These are phyloP conservation scores for Drosophila neonasuta DNA, from an alignment of 2,888 invertebrate genomes.

Conservation along the genomic window DNA sequence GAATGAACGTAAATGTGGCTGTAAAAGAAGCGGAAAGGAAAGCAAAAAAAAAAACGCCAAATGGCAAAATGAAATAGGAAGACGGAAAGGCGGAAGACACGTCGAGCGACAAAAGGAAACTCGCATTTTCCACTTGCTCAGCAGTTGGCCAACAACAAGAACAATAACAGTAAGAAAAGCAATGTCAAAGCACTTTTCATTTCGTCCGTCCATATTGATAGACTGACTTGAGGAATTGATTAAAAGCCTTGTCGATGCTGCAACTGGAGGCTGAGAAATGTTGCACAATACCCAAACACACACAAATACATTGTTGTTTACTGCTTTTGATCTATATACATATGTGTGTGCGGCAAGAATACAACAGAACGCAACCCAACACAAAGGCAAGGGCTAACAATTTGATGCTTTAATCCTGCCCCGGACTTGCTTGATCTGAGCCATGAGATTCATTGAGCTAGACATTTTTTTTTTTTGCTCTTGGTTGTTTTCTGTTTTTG, in stretches of 20 bases:
- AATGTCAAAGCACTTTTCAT: slow-evolving; percentile 48
- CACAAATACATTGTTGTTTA: slow-evolving; percentile 13
- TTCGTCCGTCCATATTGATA: slow-evolving; percentile 54
- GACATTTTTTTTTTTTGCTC: slow-evolving; percentile 27
- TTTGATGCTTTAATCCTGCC: slow-evolving; percentile 72
- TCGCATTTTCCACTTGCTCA: slow-evolving; percentile 69
- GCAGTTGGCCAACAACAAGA: slow-evolving; percentile 40
- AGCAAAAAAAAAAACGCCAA: slow-evolving; percentile 30
- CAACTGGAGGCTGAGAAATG: slow-evolving; percentile 39
- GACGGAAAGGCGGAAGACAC: slow-evolving; percentile 41
- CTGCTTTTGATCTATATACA: slow-evolving; percentile 42
- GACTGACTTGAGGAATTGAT: slow-evolving; percentile 67
- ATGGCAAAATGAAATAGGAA: slow-evolving; percentile 54
- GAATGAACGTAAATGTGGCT: slow-evolving; percentile 36
- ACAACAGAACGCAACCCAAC: slow-evolving; percentile 1
- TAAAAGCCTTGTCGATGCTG: slow-evolving; percentile 56
- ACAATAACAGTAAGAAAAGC: slow-evolving; percentile 29
- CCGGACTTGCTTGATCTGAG: slow-evolving; percentile 43
- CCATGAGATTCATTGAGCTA: slow-evolving; percentile 54
- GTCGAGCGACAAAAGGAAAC: slow-evolving; percentile 53
- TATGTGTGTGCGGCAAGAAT: slow-evolving; percentile 11
- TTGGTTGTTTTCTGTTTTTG: slow-evolving; percentile 11
- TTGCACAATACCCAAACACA: slow-evolving; percentile 40
- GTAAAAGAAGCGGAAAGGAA: slow-evolving; percentile 32
- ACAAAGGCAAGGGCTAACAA: slow-evolving; percentile 54